Percentiles rank a stretch among this genome's conserved stretches.
Conservation (phyloP, 2,797 vertebrate species). For the Hylomyscus alleni region DNA sequence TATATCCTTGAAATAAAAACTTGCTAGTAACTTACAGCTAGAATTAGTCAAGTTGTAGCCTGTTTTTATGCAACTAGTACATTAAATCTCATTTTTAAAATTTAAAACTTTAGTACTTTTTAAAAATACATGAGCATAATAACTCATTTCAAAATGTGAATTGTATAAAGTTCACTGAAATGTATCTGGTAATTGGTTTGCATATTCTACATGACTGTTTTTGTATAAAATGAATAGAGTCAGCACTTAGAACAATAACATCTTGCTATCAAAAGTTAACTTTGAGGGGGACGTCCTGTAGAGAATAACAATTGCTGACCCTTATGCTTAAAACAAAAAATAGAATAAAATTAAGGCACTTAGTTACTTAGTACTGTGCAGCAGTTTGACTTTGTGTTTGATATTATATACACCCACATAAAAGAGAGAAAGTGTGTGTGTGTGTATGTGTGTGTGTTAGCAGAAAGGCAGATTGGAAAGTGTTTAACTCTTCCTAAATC, state of each 20-base stretch:
- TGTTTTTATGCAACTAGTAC: slow-evolving; percentile 40
- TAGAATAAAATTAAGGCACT: background rate
- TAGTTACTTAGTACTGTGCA: slow-evolving; percentile 37
- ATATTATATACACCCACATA: background rate
- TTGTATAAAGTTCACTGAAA: slow-evolving; percentile 26
- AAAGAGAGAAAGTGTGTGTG: no score
- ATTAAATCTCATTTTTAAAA: background rate
- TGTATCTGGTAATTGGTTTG: background rate
- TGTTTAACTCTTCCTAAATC: slow-evolving; percentile 55
- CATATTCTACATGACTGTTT: background rate
- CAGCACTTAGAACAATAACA: slow-evolving; percentile 8
- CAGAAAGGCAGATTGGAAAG: background rate
- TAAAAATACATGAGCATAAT: background rate
- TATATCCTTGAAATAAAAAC: slow-evolving; percentile 48
- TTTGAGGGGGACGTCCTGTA: background rate
- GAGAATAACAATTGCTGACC: background rate
- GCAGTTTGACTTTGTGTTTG: slow-evolving; percentile 30
- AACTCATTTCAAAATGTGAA: slow-evolving; percentile 37
- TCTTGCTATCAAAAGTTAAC: background rate
- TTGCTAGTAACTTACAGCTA: background rate
- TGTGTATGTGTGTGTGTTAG: background rate
- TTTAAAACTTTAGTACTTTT: slow-evolving; percentile 39
- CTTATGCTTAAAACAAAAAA: background rate
- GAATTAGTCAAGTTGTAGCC: background rate
- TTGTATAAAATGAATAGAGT: background rate